These are phyloP conservation scores for Sebastes trivittatus DNA, from an alignment of 2,797 vertebrate species.

Conservation along the genomic window DNA sequence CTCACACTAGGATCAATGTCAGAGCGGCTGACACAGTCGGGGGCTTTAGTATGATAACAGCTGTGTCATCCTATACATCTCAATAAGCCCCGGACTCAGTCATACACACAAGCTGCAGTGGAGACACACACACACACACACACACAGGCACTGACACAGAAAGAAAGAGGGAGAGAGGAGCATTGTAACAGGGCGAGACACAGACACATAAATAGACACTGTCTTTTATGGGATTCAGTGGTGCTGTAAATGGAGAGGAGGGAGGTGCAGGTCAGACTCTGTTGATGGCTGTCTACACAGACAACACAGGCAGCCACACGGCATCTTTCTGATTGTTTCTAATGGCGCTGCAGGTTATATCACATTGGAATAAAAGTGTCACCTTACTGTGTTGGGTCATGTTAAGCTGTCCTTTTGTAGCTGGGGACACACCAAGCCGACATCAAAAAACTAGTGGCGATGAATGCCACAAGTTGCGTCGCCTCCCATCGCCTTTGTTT, in stretches of 20 bases:
- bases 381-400: background rate
- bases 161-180: background rate
- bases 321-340: conserved; percentile 26
- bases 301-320: conserved; percentile 1
- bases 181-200: conserved; percentile 8
- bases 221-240: conserved; percentile 32
- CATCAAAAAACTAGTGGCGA: too few relatives aligned
- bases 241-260: conserved; percentile 12
- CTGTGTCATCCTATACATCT: conserved; percentile 60
- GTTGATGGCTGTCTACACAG: conserved; percentile 10
- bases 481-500: too few relatives aligned
- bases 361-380: conserved; percentile 2
- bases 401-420: conserved; percentile 1
- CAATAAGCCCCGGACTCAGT: conserved; percentile 40
- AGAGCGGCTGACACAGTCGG: conserved; percentile 37
- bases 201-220: conserved; percentile 32
- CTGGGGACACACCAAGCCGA: background rate
- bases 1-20: conserved; percentile 43
- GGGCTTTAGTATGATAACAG: conserved; percentile 50
- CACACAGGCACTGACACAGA: background rate
- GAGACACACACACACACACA: background rate
- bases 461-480: too few relatives aligned
- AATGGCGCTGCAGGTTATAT: background rate
- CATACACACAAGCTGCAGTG: conserved; percentile 19
- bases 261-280: background rate